These are phyloP conservation scores for Malurus leucopterus DNA, from an alignment of 2,797 vertebrate species.

Conservation along the genomic window DNA sequence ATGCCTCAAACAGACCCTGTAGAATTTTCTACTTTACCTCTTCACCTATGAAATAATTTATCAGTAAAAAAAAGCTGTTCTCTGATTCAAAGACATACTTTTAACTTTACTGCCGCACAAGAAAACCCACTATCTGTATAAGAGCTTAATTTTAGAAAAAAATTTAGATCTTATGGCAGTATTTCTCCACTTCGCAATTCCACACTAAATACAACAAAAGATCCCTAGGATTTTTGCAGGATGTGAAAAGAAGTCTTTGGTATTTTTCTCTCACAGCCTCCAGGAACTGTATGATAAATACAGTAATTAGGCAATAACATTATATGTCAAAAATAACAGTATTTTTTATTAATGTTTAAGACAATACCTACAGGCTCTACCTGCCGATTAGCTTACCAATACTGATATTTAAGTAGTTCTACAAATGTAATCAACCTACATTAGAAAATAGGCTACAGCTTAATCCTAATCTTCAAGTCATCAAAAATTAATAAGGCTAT, in stretches of 20 bases:
- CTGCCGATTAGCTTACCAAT: neutral
- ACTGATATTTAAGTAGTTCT: neutral
- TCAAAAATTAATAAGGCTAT: neutral
- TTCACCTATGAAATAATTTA: neutral
- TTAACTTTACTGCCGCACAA: neutral
- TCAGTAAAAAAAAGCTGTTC: neutral
- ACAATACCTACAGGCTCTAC: neutral
- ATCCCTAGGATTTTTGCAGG: neutral
- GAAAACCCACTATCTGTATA: neutral
- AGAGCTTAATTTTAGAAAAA: neutral
- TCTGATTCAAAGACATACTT: neutral
- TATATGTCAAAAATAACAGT: neutral
- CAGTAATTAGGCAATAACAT: neutral
- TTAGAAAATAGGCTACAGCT: neutral
- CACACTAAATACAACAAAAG: neutral
- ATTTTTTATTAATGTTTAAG: neutral
- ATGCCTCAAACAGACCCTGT: neutral
- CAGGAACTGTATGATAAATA: neutral
- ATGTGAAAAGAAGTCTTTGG: neutral
- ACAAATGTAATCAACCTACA: neutral
- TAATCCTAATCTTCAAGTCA: neutral
- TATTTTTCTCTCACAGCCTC: neutral
- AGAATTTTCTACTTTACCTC: neutral
- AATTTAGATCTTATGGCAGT: rapidly evolving
- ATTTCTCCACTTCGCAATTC: neutral